phyloP scores from a whole-genome alignment of 2,888 invertebrate genomes.

The Agapostemon virescens region DNA sequence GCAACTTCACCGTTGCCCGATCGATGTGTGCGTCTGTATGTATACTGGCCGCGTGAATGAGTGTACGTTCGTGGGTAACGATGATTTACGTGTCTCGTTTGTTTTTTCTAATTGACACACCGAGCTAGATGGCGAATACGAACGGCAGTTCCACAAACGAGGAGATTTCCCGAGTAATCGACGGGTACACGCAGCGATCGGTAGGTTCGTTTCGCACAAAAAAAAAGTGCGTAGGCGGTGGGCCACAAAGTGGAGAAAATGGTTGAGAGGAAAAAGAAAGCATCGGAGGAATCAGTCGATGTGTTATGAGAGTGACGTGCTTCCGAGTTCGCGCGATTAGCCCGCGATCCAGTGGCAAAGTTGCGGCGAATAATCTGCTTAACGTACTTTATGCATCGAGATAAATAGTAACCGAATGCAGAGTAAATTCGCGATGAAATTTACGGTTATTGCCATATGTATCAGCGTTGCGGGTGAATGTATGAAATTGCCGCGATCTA shows the following conservation, averaged over 20 bases:
- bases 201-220: conserved; percentile 7
- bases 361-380: conserved; percentile 41
- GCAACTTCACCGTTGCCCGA: conserved; percentile 38
- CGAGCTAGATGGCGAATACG: conserved; percentile 61
- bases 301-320: background rate
- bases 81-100: conserved; percentile 67
- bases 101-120: conserved; percentile 66
- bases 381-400: conserved; percentile 48
- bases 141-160: conserved; percentile 58
- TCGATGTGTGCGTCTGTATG: background rate
- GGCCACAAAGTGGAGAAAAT: background rate
- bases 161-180: conserved; percentile 62
- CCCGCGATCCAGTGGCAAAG: conserved; percentile 23
- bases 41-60: no score
- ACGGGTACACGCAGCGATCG: conserved; percentile 43
- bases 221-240: conserved; percentile 10
- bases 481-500: conserved; percentile 46
- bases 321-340: conserved; percentile 18
- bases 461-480: conserved; percentile 38
- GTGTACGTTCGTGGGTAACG: conserved; percentile 45
- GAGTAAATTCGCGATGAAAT: conserved; percentile 33
- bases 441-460: conserved; percentile 42
- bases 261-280: background rate
- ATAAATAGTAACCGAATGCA: conserved; percentile 42
- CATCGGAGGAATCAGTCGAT: background rate